Evolutionary conservation across 2,888 invertebrate genomes (phyloP), one percentile per base, ranked within the genome.

Genomic region (Pristionchus mayeri): DNA sequence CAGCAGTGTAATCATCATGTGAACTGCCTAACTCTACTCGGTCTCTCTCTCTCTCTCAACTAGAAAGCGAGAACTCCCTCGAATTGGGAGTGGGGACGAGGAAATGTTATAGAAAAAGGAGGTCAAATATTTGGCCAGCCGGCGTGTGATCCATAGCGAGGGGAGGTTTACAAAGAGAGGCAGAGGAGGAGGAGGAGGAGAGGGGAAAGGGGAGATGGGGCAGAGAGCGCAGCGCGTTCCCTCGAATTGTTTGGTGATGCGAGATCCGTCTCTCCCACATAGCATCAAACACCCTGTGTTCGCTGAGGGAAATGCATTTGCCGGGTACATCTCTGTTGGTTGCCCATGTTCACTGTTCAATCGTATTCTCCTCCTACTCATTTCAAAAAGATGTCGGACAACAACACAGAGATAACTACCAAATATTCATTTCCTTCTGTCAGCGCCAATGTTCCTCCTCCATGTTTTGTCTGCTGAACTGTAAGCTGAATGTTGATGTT

Each of bases 61-160:
- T n/a, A n/a, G n/a, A n/a, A n/a, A n/a, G n/a, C n/a, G n/a, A n/a
- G n/a, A n/a, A n/a, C n/a, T n/a, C n/a, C n/a, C n/a, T n/a, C 30
- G 71, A 71, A 71, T 71, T 71, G 71, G 67, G 37, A 34, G 63
- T 7, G 71, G 11, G 24, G 40, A 34, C 40, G 40, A n/a, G 71
- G 71, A 71, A 71, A 71, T 71, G 71, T 71, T 71, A 71, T 71
- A 71, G 71, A 44, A 71, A 71, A 71, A 44, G 71, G 71, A 44
- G 71, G 71, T 71, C 71, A 71, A 71, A 71, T 71, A 71, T 71
- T 71, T 71, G 71, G 40, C n/a, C 71, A 40, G 40, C 40, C 71
- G 37, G 7, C 34, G 63, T n/a, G 54, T 34, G 60, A 63, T 34
- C 63, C 34, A 34, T 60, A 4, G 24, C n/a, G n/a, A n/a, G n/a